Conservation (phyloP, 2,888 invertebrate species). For the Brenthis hecate region DNA sequence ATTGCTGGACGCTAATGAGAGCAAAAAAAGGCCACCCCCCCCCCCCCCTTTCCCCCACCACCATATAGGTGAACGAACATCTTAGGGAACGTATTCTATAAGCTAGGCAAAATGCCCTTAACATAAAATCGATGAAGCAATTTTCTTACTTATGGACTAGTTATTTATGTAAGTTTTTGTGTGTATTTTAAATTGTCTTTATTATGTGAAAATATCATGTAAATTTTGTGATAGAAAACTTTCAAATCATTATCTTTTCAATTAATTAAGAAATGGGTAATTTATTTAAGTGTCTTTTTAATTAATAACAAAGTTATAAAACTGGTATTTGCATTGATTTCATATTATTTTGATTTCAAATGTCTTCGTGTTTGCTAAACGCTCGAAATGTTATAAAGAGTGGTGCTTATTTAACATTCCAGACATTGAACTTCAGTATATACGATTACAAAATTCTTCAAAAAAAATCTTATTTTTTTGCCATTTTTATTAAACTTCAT, state of each 20-base stretch:
- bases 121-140: too few relatives aligned
- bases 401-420: slow-evolving; percentile 3
- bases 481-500: neutral
- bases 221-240: too few relatives aligned
- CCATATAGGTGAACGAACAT: too few relatives aligned
- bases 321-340: slow-evolving; percentile 11
- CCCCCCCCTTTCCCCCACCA: too few relatives aligned
- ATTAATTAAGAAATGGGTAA: neutral
- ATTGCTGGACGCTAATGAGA: too few relatives aligned
- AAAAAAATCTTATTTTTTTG: neutral
- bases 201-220: too few relatives aligned
- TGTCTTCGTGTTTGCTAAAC: slow-evolving; percentile 8
- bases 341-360: slow-evolving; percentile 14
- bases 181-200: too few relatives aligned
- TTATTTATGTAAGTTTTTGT: too few relatives aligned
- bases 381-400: slow-evolving; percentile 6
- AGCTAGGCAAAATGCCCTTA: too few relatives aligned
- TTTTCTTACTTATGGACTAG: too few relatives aligned
- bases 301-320: slow-evolving; percentile 1
- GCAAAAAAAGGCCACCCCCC: too few relatives aligned
- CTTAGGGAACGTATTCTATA: too few relatives aligned
- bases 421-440: slow-evolving; percentile 13
- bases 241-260: neutral
- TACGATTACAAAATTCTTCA: neutral
- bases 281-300: neutral